Evolutionary conservation across 1,140 invertebrate genomes (phyloP), one percentile per base, ranked within the genome.

Genomic region (Steinernema feltiae): DNA sequence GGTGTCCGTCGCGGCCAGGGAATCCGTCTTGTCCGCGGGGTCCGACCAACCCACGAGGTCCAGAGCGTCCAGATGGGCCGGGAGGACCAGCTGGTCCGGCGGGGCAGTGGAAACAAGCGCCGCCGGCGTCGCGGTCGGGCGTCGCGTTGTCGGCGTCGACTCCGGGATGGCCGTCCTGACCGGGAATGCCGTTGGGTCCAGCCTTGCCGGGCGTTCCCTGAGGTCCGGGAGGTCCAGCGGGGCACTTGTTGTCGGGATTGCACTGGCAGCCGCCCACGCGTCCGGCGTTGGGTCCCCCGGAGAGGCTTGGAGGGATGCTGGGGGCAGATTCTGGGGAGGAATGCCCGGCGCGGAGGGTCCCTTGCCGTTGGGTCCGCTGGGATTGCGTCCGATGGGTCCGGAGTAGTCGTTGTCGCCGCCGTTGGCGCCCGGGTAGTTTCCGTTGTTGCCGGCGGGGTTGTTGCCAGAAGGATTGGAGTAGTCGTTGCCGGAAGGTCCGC

Each of bases 241-340:
- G 79, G 63, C 79, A 80, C 74, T 80, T 80, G 74, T 80, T 80
- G 63, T 80, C 78, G 32, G 77, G 75, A 27, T 79, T 74, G 74
- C 79, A 80, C 48, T 80, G 7, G 35, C 35, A 41, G 35, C 76
- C 74, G n/a, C 77, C 48, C 31, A 76, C 48, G 32, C 72, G 70
- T 41, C 77, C 72, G 30, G 77, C 75, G 48, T 70, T 76, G 24
- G 53, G 53, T 63, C 53, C 53, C 24, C 53, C 53, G 32, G 63
- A 70, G 75, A 79, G 77, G 24, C 76, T 76, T 27, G 79, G 79
- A 30, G 79, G 77, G 73, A 76, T 72, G 32, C 75, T 72, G 35
- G 79, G 79, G 79, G 79, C 21, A 32, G n/a, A 31, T 71, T 74
- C 30, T 70, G 32, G 53, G 77, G 77, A 74, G 74, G 53, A 63